phyloP scores from a whole-genome alignment of 1,140 invertebrate genomes.

The Papilio xuthus region DNA sequence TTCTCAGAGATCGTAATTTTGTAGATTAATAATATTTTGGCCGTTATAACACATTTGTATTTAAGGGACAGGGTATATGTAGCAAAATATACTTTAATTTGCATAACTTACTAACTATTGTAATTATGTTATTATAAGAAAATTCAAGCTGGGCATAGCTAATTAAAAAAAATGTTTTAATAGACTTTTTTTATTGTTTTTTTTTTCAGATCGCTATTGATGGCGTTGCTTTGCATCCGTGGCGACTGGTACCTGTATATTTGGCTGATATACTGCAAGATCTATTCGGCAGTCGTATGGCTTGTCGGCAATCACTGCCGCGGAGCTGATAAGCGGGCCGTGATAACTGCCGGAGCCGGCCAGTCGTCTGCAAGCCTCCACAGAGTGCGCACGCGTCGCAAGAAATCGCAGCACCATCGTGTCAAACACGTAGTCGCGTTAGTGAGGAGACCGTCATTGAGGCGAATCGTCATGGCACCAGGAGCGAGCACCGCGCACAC shows the following conservation, averaged over 20 bases:
- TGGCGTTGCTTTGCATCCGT: conserved; percentile 74
- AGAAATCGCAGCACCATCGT: conserved; percentile 60
- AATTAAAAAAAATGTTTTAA: neutral
- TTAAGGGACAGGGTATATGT: too few species aligned
- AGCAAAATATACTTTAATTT: too few species aligned
- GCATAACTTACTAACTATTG: too few species aligned
- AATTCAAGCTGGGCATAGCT: too few species aligned
- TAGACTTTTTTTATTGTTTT: neutral
- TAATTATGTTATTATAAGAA: too few species aligned
- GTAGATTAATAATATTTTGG: neutral
- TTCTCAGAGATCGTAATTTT: neutral
- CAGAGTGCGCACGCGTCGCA: conserved; percentile 76
- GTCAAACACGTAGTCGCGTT: conserved; percentile 69
- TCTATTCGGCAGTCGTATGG: conserved; percentile 75
- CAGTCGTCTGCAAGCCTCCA: conserved; percentile 73
- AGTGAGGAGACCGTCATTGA: conserved; percentile 71
- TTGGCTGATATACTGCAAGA: conserved; percentile 75
- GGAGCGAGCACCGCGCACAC: conserved; percentile 75
- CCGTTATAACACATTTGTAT: neutral
- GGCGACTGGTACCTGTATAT: conserved; percentile 75
- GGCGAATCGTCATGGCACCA: conserved; percentile 76
- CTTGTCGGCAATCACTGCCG: conserved; percentile 75
- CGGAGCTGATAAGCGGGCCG: conserved; percentile 72
- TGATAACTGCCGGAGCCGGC: conserved; percentile 69
- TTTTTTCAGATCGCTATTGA: conserved; percentile 73